Evolutionary conservation across 2,888 invertebrate genomes (phyloP).

Genomic region (Subacronicta megacephala): DNA sequence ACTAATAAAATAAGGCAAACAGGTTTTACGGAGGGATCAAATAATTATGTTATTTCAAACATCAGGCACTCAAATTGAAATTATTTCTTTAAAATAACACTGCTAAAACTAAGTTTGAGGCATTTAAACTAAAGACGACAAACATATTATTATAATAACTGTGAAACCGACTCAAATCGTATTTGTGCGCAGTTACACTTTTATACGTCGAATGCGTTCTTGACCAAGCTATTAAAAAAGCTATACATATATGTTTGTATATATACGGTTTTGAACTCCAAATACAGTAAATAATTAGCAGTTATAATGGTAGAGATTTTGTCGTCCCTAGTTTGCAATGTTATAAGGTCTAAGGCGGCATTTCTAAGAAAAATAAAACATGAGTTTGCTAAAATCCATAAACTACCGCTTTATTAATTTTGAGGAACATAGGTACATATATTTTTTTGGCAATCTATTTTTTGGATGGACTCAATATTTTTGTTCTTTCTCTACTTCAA

Average conservation of each 20-base stretch:
- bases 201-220: too few relatives aligned
- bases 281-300: too few relatives aligned
- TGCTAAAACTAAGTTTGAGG: constrained; percentile 41
- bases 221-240: too few relatives aligned
- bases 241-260: too few relatives aligned
- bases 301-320: too few relatives aligned
- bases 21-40: constrained; percentile 85
- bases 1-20: constrained; percentile 88
- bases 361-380: constrained; percentile 41
- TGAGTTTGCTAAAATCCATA: constrained; percentile 34
- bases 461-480: constrained; percentile 74
- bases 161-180: too few relatives aligned
- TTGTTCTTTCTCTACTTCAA: constrained; percentile 43
- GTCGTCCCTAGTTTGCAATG: constrained; percentile 38
- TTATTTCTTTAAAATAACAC: constrained; percentile 63
- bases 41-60: constrained; percentile 74
- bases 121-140: constrained; percentile 33
- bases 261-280: too few relatives aligned
- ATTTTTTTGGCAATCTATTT: constrained; percentile 61
- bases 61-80: constrained; percentile 87
- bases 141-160: not conserved
- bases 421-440: constrained; percentile 51
- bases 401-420: constrained; percentile 29
- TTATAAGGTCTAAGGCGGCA: constrained; percentile 60
- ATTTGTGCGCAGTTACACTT: not conserved